phyloP scores from a whole-genome alignment of 2,888 invertebrate genomes.

The Nymphalis c-album region DNA sequence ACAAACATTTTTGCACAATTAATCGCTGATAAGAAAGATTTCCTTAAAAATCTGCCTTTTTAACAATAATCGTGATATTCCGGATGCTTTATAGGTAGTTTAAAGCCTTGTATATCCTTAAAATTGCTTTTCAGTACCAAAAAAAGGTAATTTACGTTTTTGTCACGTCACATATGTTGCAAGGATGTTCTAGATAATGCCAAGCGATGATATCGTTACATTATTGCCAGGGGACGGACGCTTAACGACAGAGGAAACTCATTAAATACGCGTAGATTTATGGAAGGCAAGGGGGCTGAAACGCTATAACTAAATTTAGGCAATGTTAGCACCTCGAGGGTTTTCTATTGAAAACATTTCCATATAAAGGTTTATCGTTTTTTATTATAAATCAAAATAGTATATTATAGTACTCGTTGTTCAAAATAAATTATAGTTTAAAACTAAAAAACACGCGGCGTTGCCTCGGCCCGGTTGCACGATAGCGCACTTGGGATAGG shows the following conservation, averaged over 20 bases:
- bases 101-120: background rate
- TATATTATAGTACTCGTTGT: too few relatives aligned
- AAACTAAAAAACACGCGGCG: too few relatives aligned
- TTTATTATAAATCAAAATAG: constrained; percentile 2
- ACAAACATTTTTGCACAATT: too few relatives aligned
- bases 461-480: too few relatives aligned
- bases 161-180: constrained; percentile 58
- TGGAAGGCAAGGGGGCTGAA: constrained; percentile 51
- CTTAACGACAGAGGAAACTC: constrained; percentile 75
- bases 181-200: constrained; percentile 60
- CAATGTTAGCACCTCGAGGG: constrained; percentile 18
- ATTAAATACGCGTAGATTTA: constrained; percentile 76
- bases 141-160: constrained; percentile 22
- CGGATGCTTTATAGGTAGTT: too few relatives aligned
- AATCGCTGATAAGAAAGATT: too few relatives aligned
- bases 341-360: constrained; percentile 21
- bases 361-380: background rate
- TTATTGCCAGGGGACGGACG: constrained; percentile 66
- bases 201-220: constrained; percentile 68
- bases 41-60: background rate
- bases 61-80: background rate
- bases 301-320: constrained; percentile 39
- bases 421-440: too few relatives aligned
- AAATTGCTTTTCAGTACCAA: constrained; percentile 1
- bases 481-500: too few relatives aligned